Conservation (phyloP, 35 echinoderm and acorn worm genomes). For the Strongylocentrotus purpuratus region DNA sequence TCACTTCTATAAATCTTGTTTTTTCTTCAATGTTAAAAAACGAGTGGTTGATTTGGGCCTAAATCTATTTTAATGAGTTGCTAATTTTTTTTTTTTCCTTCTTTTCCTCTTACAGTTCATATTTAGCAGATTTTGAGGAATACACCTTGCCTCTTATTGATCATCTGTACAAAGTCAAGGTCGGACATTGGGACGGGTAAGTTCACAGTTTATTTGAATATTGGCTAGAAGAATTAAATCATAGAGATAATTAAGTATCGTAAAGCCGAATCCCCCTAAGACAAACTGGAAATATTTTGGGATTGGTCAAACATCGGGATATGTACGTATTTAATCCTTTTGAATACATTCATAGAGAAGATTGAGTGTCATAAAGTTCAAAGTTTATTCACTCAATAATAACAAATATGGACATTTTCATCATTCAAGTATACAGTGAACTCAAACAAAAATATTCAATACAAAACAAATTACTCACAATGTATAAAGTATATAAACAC, state of each 20-base stretch:
- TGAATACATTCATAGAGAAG: no score
- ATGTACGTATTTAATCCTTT: no score
- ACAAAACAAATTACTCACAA: no score
- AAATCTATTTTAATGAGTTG: not conserved
- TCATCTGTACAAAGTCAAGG: constrained; percentile 77
- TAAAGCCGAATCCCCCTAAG: not conserved
- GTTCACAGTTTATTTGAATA: not conserved
- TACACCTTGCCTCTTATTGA: constrained; percentile 91
- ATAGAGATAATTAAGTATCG: not conserved
- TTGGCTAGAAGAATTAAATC: not conserved
- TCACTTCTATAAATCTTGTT: not conserved
- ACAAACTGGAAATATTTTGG: no score
- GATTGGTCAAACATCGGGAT: no score
- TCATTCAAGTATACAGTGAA: no score
- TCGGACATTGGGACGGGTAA: constrained; percentile 93
- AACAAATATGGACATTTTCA: no score
- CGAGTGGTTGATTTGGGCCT: no score
- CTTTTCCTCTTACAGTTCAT: constrained; percentile 54
- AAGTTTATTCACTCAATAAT: no score
- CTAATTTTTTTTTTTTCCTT: not conserved
- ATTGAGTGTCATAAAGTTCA: no score
- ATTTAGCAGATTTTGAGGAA: constrained; percentile 90
- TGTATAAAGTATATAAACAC: no score
- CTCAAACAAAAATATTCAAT: no score
- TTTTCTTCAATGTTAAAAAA: not conserved